These are phyloP conservation scores for Rhyzopertha dominica DNA, from an alignment of 1,140 invertebrate species.

Conservation along the genomic window DNA sequence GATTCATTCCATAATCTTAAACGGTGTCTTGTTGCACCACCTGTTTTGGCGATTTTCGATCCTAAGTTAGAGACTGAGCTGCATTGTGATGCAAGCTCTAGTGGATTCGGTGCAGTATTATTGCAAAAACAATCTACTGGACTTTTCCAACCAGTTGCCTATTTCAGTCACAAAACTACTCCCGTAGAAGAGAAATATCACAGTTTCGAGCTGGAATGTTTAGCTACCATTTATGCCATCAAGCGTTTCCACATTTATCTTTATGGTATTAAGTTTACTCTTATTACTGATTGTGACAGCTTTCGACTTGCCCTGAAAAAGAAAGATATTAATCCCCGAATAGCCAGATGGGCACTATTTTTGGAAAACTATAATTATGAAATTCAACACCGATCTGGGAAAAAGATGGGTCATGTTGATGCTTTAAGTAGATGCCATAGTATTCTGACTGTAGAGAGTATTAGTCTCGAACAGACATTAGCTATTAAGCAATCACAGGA, in stretches of 20 bases:
- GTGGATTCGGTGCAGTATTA: slow-evolving; percentile 23
- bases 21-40: not conserved
- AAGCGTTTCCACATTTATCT: not conserved
- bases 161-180: slow-evolving; percentile 21
- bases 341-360: too few relatives aligned
- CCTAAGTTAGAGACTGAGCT: slow-evolving; percentile 8
- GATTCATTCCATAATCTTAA: too few relatives aligned
- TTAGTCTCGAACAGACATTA: too few relatives aligned
- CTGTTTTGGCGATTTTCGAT: not conserved
- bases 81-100: slow-evolving; percentile 8
- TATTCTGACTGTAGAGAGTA: too few relatives aligned
- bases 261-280: not conserved
- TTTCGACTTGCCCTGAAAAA: slow-evolving; percentile 30
- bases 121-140: slow-evolving; percentile 20
- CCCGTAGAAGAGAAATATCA: slow-evolving; percentile 16
- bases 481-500: too few relatives aligned
- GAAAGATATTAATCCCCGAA: slow-evolving; percentile 37
- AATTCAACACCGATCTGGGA: too few relatives aligned
- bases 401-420: too few relatives aligned
- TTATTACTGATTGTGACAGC: slow-evolving; percentile 8
- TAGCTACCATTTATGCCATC: not conserved
- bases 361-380: too few relatives aligned
- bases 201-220: slow-evolving; percentile 9
- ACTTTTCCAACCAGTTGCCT: slow-evolving; percentile 22
- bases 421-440: too few relatives aligned